Base-by-base conservation (phyloP, 2,888 invertebrate species). In the Lycocerus yunnanus region DNA sequence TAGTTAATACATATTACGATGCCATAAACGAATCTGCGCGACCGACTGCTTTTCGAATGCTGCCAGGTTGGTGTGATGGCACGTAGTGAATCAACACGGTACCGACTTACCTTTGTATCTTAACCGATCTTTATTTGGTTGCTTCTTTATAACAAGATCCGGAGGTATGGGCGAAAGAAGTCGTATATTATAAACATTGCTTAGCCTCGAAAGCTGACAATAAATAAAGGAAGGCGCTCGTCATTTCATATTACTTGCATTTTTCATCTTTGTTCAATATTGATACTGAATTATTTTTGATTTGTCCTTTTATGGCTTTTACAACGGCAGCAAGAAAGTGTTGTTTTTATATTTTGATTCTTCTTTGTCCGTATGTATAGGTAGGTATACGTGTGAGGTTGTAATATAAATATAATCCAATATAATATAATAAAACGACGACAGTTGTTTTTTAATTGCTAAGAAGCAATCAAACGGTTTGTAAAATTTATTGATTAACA, bases 111-210 rank as follows among this genome's bases (percentile, higher is more conserved):
- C 61, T 81, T 82, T 76, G 78, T 79, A 76, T 79, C 76, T 70
- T 68, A 73, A 58, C 73, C 71, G 63, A 71, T 72, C 73, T 65
- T 70, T 59, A 73, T 68, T 66, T 71, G 68, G 73, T 68, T 73
- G 72, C 72, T 70, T 69, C 72, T 79, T 77, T 82, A 82, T 84
- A 84, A 84, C 84, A 81, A 84, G 84, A 83, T 83, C 83, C 82
- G 82, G 84, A 85, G 83, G 83, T 83, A 84, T 83, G 84, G 84
- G 83, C 84, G 84, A 83, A 83, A 82, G 81, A 83, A 81, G 80
- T 81, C 76, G 80, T 80, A 82, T 78, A 72, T 61, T 66, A 72
- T 63, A 63, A 60, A 63, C 61, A 63, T 20, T n/a, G 61, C 16
- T 43, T 63, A 63, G 61, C 20, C n/a, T 16, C 20, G 20, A 63